phyloP scores from a whole-genome alignment of 2,797 vertebrate species.

The Hozukius guyotensis region DNA sequence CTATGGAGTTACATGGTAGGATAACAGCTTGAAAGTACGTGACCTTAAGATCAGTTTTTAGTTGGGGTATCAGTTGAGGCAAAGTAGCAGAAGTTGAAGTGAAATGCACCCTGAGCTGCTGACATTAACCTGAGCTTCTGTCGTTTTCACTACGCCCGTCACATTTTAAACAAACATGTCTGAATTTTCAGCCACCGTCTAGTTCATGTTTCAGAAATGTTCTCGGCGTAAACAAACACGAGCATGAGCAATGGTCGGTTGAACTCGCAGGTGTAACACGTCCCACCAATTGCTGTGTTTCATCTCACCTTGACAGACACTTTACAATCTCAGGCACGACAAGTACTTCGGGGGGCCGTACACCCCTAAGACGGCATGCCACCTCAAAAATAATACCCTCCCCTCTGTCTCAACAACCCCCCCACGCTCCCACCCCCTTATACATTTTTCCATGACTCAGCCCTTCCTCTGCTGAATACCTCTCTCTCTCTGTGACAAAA shows the following conservation, averaged over 20 bases:
- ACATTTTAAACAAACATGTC: constrained; percentile 49
- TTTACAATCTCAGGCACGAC: constrained; percentile 71
- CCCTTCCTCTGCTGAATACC: constrained; percentile 68
- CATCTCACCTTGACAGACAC: constrained; percentile 74
- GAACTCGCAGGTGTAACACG: constrained; percentile 59
- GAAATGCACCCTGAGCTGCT: constrained; percentile 9
- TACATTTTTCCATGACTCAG: constrained; percentile 79
- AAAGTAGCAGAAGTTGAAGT: background rate
- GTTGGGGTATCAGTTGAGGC: background rate
- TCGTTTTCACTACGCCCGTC: constrained; percentile 19
- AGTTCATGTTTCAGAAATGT: constrained; percentile 30
- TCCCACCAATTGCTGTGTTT: constrained; percentile 56
- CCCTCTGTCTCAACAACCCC: constrained; percentile 49
- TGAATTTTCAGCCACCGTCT: constrained; percentile 18
- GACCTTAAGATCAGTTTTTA: constrained; percentile 17
- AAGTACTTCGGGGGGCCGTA: constrained; percentile 57
- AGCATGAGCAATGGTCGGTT: background rate
- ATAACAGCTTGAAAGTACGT: constrained; percentile 17
- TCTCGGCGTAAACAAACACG: constrained; percentile 23
- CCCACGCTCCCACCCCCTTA: background rate
- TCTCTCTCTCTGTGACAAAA: constrained; percentile 71
- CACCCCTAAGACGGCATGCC: constrained; percentile 56
- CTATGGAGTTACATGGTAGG: constrained; percentile 9
- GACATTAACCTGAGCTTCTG: constrained; percentile 42
- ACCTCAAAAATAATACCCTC: constrained; percentile 70